Evolutionary conservation across 37 sponge, comb jelly and placozoan species (phyloP).

Genomic region (Hexactinellida sp.): DNA sequence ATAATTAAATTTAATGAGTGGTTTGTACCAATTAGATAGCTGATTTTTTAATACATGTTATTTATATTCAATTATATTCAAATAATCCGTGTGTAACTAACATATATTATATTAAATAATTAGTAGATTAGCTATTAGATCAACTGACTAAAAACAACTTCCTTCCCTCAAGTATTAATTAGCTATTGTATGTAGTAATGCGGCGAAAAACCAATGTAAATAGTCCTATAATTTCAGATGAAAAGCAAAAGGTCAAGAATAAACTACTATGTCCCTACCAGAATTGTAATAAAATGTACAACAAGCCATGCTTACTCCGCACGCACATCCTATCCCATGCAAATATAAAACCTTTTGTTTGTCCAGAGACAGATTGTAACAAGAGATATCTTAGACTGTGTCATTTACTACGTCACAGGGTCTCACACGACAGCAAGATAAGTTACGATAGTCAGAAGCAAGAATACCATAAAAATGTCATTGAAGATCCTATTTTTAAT

Average conservation of each 20-base stretch:
- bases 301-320: neutral
- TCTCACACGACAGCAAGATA: neutral
- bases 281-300: neutral
- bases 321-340: neutral
- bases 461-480: neutral
- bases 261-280: neutral
- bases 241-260: neutral
- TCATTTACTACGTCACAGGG: neutral
- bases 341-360: neutral
- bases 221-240: neutral
- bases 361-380: neutral
- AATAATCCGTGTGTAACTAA: too few species aligned
- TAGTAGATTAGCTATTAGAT: too few species aligned
- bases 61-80: too few species aligned
- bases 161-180: too few species aligned
- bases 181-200: too few species aligned
- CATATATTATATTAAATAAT: too few species aligned
- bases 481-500: neutral
- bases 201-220: neutral
- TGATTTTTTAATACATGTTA: too few species aligned
- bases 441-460: neutral
- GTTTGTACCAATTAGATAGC: too few species aligned
- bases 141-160: too few species aligned
- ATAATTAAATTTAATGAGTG: too few species aligned
- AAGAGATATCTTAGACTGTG: neutral